phyloP scores from a whole-genome alignment of 2,888 invertebrate genomes.

The Sphecodes monilicornis region DNA sequence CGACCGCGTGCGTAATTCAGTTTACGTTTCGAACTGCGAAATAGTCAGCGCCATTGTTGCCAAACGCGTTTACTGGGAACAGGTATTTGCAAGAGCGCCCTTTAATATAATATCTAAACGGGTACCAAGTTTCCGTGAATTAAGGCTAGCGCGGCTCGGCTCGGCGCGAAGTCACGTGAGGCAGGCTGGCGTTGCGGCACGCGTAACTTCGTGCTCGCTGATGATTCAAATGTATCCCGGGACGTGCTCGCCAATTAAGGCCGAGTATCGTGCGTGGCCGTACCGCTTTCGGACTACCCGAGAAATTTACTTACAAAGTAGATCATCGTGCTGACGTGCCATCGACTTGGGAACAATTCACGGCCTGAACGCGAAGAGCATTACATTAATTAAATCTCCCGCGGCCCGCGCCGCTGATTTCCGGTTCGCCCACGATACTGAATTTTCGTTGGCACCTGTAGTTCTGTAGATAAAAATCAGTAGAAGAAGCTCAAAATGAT shows the following conservation, averaged over 20 bases:
- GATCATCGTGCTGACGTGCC: background rate
- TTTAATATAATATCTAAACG: constrained; percentile 36
- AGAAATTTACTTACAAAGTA: constrained; percentile 12
- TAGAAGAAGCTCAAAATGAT: background rate
- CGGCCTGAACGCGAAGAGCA: background rate
- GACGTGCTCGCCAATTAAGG: constrained; percentile 14
- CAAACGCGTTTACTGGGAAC: constrained; percentile 23
- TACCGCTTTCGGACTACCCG: background rate
- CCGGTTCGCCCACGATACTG: background rate
- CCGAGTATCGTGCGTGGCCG: constrained; percentile 8
- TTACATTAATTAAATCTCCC: background rate
- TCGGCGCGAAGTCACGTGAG: background rate
- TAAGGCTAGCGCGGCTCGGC: background rate
- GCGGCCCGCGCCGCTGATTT: background rate
- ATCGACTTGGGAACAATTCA: background rate
- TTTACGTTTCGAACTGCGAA: constrained; percentile 25
- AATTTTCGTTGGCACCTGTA: background rate
- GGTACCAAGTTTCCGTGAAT: constrained; percentile 22
- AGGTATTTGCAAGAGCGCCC: constrained; percentile 16
- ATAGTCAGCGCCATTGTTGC: constrained; percentile 30
- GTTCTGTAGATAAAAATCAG: background rate
- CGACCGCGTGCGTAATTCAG: constrained; percentile 34
- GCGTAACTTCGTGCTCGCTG: constrained; percentile 13
- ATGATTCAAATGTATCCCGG: constrained; percentile 24
- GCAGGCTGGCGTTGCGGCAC: background rate